Conservation (phyloP, 2,113 vertebrate genomes). For the Melanocharis versteri region DNA sequence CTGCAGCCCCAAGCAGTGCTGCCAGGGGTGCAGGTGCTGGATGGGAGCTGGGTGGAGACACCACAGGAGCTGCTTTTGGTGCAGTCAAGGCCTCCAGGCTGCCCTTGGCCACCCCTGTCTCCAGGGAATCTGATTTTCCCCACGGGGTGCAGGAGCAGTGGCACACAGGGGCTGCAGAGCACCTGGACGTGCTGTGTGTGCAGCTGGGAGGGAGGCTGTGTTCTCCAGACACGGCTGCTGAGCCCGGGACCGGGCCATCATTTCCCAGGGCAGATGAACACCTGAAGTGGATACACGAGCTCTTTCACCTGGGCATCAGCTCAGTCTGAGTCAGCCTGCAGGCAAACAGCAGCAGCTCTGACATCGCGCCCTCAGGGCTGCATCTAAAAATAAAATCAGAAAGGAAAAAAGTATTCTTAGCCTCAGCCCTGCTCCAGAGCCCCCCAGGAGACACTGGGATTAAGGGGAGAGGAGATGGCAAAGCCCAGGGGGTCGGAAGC, state of each 20-base stretch:
- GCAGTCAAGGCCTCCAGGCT: not conserved
- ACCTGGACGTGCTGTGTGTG: too few relatives aligned
- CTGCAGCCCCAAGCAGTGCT: not conserved
- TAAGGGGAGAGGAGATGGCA: not conserved
- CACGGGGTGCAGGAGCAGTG: not conserved
- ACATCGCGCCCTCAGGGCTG: not conserved
- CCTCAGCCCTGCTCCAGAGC: not conserved
- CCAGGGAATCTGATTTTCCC: not conserved
- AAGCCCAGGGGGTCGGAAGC: not conserved
- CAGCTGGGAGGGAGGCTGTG: not conserved
- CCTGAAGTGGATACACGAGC: not conserved
- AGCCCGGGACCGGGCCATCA: not conserved
- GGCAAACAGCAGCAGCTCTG: not conserved
- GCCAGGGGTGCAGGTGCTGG: not conserved
- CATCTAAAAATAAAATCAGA: not conserved
- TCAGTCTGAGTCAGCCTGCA: not conserved
- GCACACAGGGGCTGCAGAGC: not conserved
- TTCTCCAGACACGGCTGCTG: not conserved
- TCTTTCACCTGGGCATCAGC: not conserved
- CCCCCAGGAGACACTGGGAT: not conserved
- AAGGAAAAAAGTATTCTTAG: not conserved
- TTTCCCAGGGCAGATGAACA: not conserved
- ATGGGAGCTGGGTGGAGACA: not conserved
- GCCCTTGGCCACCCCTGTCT: not conserved
- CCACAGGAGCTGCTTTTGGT: not conserved